phyloP scores from a whole-genome alignment of 2,888 invertebrate species.

The Miltochrista miniata region DNA sequence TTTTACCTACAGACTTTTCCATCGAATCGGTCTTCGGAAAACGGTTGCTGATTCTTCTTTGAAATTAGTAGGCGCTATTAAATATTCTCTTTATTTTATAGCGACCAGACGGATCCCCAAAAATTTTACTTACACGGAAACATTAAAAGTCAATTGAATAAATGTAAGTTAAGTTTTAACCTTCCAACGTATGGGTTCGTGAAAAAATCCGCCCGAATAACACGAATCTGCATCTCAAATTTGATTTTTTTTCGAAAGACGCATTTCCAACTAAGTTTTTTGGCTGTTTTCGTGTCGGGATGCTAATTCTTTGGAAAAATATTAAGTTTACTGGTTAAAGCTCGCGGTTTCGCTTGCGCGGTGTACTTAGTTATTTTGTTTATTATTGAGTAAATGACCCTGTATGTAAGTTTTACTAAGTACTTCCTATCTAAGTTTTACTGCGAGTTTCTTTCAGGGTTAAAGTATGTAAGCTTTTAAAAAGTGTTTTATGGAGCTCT shows the following conservation, averaged over 20 bases:
- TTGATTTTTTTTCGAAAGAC: not conserved
- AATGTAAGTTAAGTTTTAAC: not conserved
- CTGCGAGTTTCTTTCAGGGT: no score
- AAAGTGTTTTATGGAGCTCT: no score
- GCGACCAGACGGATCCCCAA: not conserved
- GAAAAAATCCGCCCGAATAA: not conserved
- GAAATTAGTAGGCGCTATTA: no score
- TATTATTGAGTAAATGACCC: no score
- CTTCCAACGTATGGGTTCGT: not conserved
- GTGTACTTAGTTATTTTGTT: no score
- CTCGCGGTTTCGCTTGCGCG: not conserved
- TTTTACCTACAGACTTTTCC: no score
- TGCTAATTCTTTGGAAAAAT: not conserved
- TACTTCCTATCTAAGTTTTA: no score
- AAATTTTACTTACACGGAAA: constrained; percentile 1
- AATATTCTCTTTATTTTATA: no score
- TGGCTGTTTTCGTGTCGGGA: not conserved
- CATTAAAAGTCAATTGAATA: not conserved
- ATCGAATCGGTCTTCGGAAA: no score
- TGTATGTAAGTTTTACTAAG: no score
- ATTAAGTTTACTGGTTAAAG: not conserved
- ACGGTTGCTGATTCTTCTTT: no score
- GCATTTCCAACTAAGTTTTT: constrained; percentile 3
- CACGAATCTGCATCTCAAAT: not conserved
- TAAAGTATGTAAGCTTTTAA: no score